Evolutionary conservation across 2,888 invertebrate species (phyloP).

Genomic region (Bombylius major): DNA sequence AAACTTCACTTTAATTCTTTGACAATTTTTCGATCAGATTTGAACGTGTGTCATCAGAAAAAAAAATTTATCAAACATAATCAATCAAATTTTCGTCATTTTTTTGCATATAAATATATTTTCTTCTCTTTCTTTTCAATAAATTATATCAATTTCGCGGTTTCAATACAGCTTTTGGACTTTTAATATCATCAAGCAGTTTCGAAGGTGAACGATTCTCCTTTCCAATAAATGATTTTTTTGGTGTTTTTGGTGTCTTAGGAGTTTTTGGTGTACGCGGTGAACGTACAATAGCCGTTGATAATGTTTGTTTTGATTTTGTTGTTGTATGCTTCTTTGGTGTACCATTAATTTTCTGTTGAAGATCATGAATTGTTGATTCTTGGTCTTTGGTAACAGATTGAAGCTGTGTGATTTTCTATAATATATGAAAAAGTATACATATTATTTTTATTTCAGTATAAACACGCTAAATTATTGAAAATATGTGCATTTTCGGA

Average conservation of each 20-base stretch:
- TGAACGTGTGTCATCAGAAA: too few species aligned
- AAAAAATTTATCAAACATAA: too few species aligned
- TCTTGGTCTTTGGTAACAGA: slow-evolving; percentile 14
- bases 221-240: slow-evolving; percentile 33
- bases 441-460: background rate
- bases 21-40: too few species aligned
- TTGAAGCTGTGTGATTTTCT: slow-evolving; percentile 15
- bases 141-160: slow-evolving; percentile 1
- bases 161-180: slow-evolving; percentile 21
- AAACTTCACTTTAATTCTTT: too few species aligned
- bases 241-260: slow-evolving; percentile 14
- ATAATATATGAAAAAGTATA: background rate
- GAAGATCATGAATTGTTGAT: slow-evolving; percentile 12
- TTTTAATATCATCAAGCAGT: slow-evolving; percentile 23
- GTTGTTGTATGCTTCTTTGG: background rate
- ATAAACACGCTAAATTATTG: too few species aligned
- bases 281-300: background rate
- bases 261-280: slow-evolving; percentile 25
- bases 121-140: too few species aligned
- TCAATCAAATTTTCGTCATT: too few species aligned
- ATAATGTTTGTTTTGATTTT: background rate
- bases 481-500: too few species aligned
- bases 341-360: slow-evolving; percentile 10
- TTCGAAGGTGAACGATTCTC: slow-evolving; percentile 29
- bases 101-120: too few species aligned